Conservation (phyloP, 2,113 vertebrate genomes). For the Holacanthus passer region DNA sequence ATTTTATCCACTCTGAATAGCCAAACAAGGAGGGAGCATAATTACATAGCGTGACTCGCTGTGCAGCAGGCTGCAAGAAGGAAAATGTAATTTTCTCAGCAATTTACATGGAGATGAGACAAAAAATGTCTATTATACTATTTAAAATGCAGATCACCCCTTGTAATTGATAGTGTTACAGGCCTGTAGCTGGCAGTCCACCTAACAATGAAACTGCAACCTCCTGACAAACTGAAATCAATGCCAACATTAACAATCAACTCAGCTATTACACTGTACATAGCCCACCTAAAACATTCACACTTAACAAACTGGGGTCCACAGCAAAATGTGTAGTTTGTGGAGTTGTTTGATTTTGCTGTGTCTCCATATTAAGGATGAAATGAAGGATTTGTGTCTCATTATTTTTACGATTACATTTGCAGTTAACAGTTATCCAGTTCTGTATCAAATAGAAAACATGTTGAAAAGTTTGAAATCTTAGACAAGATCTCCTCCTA, state of each 20-base stretch:
- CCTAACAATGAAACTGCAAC: conserved; percentile 26
- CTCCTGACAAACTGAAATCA: conserved; percentile 32
- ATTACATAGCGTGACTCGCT: conserved; percentile 40
- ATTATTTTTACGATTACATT: not conserved
- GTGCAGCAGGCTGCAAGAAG: conserved; percentile 19
- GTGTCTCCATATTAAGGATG: not conserved
- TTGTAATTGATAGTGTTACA: conserved; percentile 46
- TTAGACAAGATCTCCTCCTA: not conserved
- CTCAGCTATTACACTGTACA: not conserved
- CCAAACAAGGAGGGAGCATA: conserved; percentile 30
- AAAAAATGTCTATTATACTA: conserved; percentile 41
- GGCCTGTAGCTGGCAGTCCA: not conserved
- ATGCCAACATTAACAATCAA: conserved; percentile 6
- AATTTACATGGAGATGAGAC: conserved; percentile 63
- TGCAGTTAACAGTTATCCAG: not conserved
- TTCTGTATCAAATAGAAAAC: not conserved
- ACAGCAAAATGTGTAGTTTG: not conserved
- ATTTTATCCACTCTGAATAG: conserved; percentile 50
- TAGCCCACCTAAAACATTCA: not conserved
- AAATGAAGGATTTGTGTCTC: not conserved
- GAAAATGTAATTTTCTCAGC: conserved; percentile 45
- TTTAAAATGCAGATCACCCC: conserved; percentile 44
- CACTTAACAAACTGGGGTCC: not conserved
- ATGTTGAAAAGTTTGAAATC: not conserved
- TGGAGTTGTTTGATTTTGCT: not conserved